These are phyloP conservation scores for Romanogobio albipinnatus DNA, from an alignment of 2,113 vertebrate genomes.

Conservation along the genomic window DNA sequence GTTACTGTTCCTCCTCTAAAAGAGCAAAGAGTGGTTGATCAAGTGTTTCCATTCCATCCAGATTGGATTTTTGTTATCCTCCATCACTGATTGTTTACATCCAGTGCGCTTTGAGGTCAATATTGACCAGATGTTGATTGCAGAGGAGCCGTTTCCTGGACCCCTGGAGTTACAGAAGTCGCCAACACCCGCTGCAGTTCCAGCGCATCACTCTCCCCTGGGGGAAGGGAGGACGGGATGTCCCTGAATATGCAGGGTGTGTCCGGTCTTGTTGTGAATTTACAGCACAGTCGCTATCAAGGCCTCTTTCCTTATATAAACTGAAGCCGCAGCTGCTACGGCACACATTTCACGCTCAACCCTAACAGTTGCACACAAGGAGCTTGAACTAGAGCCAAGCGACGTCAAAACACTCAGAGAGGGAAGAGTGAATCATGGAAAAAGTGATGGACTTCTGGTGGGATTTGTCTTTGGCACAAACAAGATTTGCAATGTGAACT, in stretches of 20 bases:
- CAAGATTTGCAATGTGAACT: background rate
- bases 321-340: background rate
- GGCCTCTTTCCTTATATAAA: background rate
- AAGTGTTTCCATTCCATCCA: background rate
- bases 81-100: background rate
- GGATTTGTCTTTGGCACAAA: background rate
- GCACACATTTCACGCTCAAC: background rate
- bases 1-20: background rate
- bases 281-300: background rate
- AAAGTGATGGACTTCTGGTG: background rate
- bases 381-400: background rate
- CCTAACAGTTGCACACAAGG: background rate
- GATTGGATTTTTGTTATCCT: background rate
- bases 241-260: background rate
- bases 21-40: conserved; percentile 3
- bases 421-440: conserved; percentile 20
- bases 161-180: background rate
- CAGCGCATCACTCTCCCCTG: conserved; percentile 30
- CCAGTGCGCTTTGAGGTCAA: background rate
- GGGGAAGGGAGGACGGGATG: background rate
- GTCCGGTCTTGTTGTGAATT: background rate
- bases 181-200: background rate
- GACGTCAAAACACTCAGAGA: background rate
- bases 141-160: conserved; percentile 25
- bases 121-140: background rate